Evolutionary conservation across 2,113 vertebrate species (phyloP).

Genomic region (Clarias magur): DNA sequence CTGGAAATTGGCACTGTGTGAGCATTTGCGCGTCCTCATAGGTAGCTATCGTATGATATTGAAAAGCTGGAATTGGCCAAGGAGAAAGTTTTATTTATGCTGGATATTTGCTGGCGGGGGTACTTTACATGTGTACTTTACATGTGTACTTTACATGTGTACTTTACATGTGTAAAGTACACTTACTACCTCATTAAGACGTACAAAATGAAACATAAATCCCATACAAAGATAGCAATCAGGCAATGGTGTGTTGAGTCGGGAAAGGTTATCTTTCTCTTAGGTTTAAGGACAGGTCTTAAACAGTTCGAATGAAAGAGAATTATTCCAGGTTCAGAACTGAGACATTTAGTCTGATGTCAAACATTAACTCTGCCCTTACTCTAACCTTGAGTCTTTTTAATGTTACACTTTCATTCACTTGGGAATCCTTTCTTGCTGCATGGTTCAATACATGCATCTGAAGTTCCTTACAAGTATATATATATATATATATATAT

Average conservation of each 20-base stretch:
- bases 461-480: background rate
- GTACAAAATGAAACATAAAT: background rate
- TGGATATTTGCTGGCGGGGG: no score
- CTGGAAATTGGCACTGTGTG: background rate
- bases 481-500: background rate
- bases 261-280: background rate
- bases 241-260: background rate
- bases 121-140: no score
- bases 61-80: no score
- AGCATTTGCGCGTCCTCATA: background rate
- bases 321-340: background rate
- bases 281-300: background rate
- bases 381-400: background rate
- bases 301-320: background rate
- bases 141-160: no score
- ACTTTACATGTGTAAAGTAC: background rate
- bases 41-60: background rate
- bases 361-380: background rate
- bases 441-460: background rate
- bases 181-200: background rate
- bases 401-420: background rate
- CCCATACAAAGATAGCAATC: background rate
- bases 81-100: no score
- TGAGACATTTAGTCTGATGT: background rate
- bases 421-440: background rate